Conservation (phyloP, 2,113 vertebrate genomes). For the Morphnarchus princeps region DNA sequence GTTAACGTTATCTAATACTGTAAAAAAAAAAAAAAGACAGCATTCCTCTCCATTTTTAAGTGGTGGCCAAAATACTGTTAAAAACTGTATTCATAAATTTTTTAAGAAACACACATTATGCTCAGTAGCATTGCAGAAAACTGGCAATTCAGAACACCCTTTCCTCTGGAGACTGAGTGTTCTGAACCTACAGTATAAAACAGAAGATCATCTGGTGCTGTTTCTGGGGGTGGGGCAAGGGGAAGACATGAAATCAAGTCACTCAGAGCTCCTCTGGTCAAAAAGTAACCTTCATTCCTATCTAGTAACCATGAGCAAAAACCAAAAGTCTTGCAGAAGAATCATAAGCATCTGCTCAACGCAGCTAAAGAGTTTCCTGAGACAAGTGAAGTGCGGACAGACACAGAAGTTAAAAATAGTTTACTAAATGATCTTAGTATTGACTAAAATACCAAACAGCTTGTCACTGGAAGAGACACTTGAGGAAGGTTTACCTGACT, state of each 20-base stretch:
- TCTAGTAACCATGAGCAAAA: background rate
- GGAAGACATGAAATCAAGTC: background rate
- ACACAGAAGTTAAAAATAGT: background rate
- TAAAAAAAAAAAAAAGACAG: background rate
- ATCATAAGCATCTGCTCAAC: background rate
- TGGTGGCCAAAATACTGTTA: background rate
- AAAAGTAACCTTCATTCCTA: background rate
- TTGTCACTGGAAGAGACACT: background rate
- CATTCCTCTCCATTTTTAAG: background rate
- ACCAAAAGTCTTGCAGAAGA: background rate
- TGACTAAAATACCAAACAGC: background rate
- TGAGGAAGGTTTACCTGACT: background rate
- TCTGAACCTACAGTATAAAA: background rate
- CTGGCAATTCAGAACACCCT: background rate
- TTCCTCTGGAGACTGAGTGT: background rate
- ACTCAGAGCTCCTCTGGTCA: background rate
- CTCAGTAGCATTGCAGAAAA: background rate
- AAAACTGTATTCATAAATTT: background rate
- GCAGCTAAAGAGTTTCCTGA: background rate
- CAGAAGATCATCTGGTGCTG: background rate
- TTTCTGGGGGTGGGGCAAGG: background rate
- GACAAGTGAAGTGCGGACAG: background rate
- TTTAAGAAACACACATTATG: background rate
- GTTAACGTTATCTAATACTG: background rate
- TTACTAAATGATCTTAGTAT: background rate